These are phyloP conservation scores for Batillaria attramentaria DNA, from an alignment of 1,140 invertebrate genomes.

Conservation along the genomic window DNA sequence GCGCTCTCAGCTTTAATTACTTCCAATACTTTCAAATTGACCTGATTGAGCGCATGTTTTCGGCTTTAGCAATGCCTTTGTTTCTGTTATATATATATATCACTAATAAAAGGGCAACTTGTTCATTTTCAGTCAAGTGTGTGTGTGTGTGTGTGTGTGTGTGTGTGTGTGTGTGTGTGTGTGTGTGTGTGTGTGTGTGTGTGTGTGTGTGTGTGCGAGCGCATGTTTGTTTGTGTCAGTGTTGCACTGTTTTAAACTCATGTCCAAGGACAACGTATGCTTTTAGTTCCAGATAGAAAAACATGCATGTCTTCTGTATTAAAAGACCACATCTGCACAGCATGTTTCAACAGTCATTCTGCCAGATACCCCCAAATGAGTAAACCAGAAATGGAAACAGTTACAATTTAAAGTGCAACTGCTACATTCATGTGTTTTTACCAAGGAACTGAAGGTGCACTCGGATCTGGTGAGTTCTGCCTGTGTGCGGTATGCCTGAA, in stretches of 20 bases:
- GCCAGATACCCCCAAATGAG: no score
- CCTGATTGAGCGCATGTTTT: no score
- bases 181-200: constrained; percentile 1
- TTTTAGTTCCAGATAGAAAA: background rate
- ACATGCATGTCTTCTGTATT: background rate
- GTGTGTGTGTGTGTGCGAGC: background rate
- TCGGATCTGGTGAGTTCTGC: constrained; percentile 98
- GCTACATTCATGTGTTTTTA: no score
- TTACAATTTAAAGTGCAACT: no score
- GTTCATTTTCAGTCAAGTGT: background rate
- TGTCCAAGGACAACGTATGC: background rate
- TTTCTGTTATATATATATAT: background rate
- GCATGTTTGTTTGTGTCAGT: background rate
- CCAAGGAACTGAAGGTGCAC: constrained; percentile 98
- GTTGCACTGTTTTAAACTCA: background rate
- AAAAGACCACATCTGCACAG: no score
- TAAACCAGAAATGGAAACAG: no score
- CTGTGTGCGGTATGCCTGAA: constrained; percentile 84
- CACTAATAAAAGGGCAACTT: background rate
- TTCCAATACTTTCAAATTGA: no score
- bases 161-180: background rate
- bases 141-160: background rate
- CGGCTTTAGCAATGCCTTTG: no score
- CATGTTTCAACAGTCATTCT: no score
- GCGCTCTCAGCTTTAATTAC: no score